Base-by-base conservation (phyloP, 1,140 invertebrate species). In the Akabosia matsudoensis region DNA sequence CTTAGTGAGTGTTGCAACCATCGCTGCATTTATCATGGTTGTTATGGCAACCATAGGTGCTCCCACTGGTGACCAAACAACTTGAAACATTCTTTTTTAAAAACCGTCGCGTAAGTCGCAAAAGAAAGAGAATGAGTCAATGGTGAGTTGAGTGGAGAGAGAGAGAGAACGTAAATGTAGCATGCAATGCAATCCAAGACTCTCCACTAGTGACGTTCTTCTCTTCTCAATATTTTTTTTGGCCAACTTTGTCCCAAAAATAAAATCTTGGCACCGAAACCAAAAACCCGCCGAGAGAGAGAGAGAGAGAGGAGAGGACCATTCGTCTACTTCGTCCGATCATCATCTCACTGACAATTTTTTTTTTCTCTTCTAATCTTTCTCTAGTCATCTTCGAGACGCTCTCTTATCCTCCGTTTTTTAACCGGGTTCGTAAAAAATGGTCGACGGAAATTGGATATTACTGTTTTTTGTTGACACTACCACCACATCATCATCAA, bases 221-320 rank as follows among this genome's bases (percentile, higher is more conserved):
- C 37, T 45, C 37, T 45, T 45, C 37, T 45, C 18, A 7, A 45
- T 10, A 45, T 10, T 45, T 45, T 45, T 67, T 67, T 67, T 31
- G 61, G 61, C 61, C 28, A 67, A 67, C 61, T 67, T 61, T 67
- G 61, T 67, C 61, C 61, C 61, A 67, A 67, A 67, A 67, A 67
- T 67, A 67, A 67, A 67, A 30, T 67, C 61, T 67, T 67, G 61
- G 61, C 61, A 67, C 13, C 24, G 61, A 30, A 67, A 7, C 54
- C n/a, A n/a, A n/a, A 45, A 45, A 45, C 37, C 37, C 7, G 37
- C 37, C 37, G 18, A 45, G 37, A 45, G 18, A 45, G 37, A 45
- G 18, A 45, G 37, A 45, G 18, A 18, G 18, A 45, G 18, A 45
- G 18, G 37, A 45, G 37, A 45, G 37, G 37, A 45, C 37, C 37